phyloP scores from a whole-genome alignment of 1,140 invertebrate species.

The Pteromalus puparum region DNA sequence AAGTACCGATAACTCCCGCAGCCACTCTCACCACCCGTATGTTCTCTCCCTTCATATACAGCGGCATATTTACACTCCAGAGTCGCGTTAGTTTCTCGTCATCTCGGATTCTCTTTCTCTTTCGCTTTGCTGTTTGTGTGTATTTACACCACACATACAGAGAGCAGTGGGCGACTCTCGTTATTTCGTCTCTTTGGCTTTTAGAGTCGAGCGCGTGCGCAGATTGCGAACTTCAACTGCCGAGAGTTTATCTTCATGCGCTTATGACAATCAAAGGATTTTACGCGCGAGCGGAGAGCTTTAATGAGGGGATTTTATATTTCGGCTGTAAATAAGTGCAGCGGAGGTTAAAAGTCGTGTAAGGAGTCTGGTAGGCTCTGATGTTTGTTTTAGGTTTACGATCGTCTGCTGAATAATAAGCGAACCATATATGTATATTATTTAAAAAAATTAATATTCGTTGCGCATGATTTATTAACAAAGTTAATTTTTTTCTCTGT shows the following conservation, averaged over 20 bases:
- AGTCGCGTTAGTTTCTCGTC: not conserved
- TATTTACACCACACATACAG: not conserved
- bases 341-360: not conserved
- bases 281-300: not conserved
- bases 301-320: constrained; percentile 1
- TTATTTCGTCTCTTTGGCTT: not conserved
- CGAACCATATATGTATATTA: too few species aligned
- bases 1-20: not conserved
- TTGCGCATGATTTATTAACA: not conserved
- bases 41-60: not conserved
- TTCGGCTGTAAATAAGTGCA: not conserved
- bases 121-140: not conserved
- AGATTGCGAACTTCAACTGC: not conserved
- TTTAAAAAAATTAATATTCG: too few species aligned
- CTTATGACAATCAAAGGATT: not conserved
- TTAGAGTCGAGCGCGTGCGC: not conserved
- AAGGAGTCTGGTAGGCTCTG: too few species aligned
- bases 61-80: not conserved
- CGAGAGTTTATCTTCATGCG: not conserved
- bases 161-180: not conserved
- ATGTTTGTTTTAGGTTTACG: too few species aligned
- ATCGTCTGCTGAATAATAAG: too few species aligned
- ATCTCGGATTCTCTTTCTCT: not conserved
- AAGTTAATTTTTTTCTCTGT: not conserved
- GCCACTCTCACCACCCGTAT: not conserved